Evolutionary conservation across 2,797 vertebrate genomes (phyloP).

Genomic region (Sciaenops ocellatus): DNA sequence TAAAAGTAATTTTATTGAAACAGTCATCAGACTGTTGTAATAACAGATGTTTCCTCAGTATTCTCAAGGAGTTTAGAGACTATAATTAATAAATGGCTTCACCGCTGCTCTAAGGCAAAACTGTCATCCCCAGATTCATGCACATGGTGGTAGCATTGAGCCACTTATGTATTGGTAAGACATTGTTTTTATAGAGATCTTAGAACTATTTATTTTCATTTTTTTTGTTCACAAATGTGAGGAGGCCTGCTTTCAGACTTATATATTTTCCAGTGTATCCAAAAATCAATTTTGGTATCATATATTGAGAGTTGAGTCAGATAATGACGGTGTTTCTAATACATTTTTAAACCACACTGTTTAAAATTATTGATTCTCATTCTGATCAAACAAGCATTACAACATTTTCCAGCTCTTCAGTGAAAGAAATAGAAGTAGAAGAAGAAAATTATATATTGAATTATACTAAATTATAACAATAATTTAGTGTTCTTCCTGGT

Average conservation of each 20-base stretch:
- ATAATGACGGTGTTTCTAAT: neutral
- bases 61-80: neutral
- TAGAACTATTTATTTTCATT: neutral
- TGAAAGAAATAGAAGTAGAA: too few relatives aligned
- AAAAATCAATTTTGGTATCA: neutral
- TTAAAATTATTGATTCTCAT: neutral
- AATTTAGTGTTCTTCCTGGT: neutral
- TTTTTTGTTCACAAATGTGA: neutral
- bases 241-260: neutral
- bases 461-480: neutral
- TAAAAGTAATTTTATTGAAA: neutral
- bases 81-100: neutral
- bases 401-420: neutral
- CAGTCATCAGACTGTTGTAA: neutral
- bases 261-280: neutral
- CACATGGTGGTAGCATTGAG: slow-evolving; percentile 76
- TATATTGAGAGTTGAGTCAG: neutral
- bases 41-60: neutral
- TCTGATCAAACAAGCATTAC: neutral
- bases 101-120: neutral
- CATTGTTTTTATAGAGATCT: neutral
- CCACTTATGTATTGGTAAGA: neutral
- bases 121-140: slow-evolving; percentile 43
- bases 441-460: too few relatives aligned
- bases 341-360: neutral